Evolutionary conservation across 2,888 invertebrate genomes (phyloP), one percentile per base, ranked within the genome.

Genomic region (Archips xylosteana): DNA sequence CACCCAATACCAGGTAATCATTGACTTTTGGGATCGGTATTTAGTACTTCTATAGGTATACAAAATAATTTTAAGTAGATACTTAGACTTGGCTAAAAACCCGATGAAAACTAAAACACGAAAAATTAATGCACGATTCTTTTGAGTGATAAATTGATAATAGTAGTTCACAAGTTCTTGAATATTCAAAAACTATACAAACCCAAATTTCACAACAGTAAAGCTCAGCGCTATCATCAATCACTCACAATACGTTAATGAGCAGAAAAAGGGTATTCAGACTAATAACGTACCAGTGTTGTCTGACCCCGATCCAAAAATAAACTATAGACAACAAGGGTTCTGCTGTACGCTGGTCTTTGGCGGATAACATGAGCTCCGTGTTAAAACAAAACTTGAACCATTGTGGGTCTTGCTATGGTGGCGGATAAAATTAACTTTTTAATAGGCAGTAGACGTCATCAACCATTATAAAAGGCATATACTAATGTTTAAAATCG

Each of bases 401-500:
- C 15, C 2, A 10, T 5, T 0, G 69, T 5, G 76, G 85, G 39
- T 80, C 84, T 77, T 9, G 10, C 13, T 75, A 76, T 3, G 74
- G 13, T 87, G 85, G 88, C 59, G 39, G 9, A 42, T 78, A 80
- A 88, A 88, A 86, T 87, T 89, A 87, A 87, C 88, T 80, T 79
- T 61, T 80, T 82, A 83, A 80, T 79, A 80, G 78, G 81, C 80
- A 82, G 83, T 87, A 88, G 83, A 87, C 76, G 90, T 91, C 90
- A 78, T 79, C 85, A 85, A 83, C 81, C 84, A 89, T 92, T 91
- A 91, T 88, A 89, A 91, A 86, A 87, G 76, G 80, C 81, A 91
- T 92, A 91, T 92, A 92, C 84, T 86, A 87, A 82, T 86, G 87
- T 80, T 74, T 88, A 82, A 75, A 83, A 79, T 85, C 87, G 85